Percentiles rank a stretch among this genome's conserved stretches.
Evolutionary conservation across 2,113 vertebrate genomes (phyloP).

Genomic region (Charadrius vociferus): DNA sequence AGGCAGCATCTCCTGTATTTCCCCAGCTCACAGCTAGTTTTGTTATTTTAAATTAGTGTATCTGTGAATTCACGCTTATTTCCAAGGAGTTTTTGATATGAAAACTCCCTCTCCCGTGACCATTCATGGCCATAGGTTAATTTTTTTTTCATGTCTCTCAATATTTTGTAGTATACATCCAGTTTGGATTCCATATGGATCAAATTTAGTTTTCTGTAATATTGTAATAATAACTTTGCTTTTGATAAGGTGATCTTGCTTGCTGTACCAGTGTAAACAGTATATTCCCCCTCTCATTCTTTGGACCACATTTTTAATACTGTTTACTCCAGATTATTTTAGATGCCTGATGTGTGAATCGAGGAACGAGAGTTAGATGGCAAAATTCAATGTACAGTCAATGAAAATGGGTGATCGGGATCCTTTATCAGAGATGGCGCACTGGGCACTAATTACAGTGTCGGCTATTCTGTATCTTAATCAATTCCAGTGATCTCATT

Average conservation of each 20-base stretch:
- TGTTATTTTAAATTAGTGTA: neutral
- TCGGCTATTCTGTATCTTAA: neutral
- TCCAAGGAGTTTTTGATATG: neutral
- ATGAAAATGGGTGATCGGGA: neutral
- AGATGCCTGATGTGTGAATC: neutral
- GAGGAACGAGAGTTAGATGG: neutral
- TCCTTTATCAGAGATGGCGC: neutral
- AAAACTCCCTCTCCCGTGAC: neutral
- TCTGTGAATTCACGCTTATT: neutral
- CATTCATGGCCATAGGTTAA: neutral
- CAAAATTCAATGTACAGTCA: neutral
- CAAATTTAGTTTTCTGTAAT: neutral
- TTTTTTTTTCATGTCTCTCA: neutral
- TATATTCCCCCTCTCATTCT: neutral
- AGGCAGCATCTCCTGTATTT: neutral
- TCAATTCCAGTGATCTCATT: conserved; percentile 1
- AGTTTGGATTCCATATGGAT: neutral
- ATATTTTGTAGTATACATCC: neutral
- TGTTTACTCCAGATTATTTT: neutral
- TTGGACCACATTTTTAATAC: neutral
- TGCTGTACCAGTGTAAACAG: neutral
- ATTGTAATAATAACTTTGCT: neutral
- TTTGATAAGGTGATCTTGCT: neutral
- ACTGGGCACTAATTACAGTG: neutral
- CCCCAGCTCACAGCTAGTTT: neutral